Evolutionary conservation across 2,888 invertebrate species (phyloP).

Genomic region (Mesoligia furuncula): DNA sequence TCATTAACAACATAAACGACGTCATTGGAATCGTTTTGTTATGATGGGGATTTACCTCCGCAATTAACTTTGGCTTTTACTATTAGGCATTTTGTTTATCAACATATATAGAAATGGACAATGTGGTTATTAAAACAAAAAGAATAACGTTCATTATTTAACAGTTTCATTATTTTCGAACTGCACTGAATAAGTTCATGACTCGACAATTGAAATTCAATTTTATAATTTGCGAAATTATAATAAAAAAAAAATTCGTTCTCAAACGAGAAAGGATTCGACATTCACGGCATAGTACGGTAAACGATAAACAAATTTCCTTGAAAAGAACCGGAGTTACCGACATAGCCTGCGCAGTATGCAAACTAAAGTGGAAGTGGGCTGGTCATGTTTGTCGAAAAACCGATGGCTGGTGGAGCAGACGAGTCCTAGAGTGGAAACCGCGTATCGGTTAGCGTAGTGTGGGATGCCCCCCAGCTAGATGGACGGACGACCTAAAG

Average conservation of each 20-base stretch:
- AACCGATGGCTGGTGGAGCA: too few species aligned
- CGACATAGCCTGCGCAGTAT: too few species aligned
- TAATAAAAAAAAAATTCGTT: background rate
- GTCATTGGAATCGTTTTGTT: background rate
- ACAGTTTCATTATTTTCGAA: background rate
- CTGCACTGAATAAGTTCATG: background rate
- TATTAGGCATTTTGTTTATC: conserved; percentile 2
- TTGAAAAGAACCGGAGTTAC: too few species aligned
- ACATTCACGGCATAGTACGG: background rate
- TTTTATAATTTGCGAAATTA: background rate
- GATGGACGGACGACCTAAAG: too few species aligned
- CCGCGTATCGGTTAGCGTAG: too few species aligned
- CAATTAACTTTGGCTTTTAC: background rate
- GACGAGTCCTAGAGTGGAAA: too few species aligned
- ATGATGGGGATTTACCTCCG: conserved; percentile 23
- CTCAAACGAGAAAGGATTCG: background rate
- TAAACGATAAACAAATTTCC: background rate
- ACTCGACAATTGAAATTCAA: background rate
- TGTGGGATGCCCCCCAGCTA: too few species aligned
- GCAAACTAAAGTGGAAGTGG: too few species aligned
- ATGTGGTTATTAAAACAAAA: background rate
- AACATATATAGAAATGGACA: background rate
- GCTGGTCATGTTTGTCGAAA: too few species aligned
- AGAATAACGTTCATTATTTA: background rate
- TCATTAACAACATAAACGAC: conserved; percentile 11